Evolutionary conservation across 2,797 vertebrate species (phyloP).

Genomic region (Ctenochaetus hawaiiensis): DNA sequence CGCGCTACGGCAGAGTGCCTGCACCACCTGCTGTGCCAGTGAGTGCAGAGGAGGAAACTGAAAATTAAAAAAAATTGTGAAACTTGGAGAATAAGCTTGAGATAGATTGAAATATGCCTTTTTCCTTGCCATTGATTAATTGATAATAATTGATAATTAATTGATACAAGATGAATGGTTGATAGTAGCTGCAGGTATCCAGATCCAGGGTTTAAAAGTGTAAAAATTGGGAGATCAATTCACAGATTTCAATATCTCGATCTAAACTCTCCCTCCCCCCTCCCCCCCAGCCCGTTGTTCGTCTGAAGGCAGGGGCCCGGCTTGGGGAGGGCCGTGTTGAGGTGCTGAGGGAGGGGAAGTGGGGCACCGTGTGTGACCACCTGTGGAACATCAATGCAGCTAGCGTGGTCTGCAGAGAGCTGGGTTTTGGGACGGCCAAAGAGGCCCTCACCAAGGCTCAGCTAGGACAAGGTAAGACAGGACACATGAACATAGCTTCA

Average conservation of each 20-base stretch:
- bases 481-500: conserved; percentile 21
- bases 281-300: conserved; percentile 81
- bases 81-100: background rate
- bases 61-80: background rate
- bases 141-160: no score
- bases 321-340: conserved; percentile 94
- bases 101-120: no score
- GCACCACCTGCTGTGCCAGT: conserved; percentile 74
- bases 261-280: background rate
- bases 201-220: background rate
- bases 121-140: no score
- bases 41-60: conserved; percentile 36
- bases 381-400: conserved; percentile 92
- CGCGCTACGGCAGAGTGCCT: conserved; percentile 66
- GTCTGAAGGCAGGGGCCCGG: conserved; percentile 92
- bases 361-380: conserved; percentile 94
- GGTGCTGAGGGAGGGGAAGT: conserved; percentile 91
- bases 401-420: conserved; percentile 93
- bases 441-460: conserved; percentile 90
- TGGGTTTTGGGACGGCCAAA: conserved; percentile 92
- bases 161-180: background rate
- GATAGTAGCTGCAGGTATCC: background rate
- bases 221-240: background rate
- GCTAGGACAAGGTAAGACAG: conserved; percentile 91
- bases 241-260: background rate